phyloP scores from a whole-genome alignment of 2,797 vertebrate genomes.

The Rhabdomys pumilio region DNA sequence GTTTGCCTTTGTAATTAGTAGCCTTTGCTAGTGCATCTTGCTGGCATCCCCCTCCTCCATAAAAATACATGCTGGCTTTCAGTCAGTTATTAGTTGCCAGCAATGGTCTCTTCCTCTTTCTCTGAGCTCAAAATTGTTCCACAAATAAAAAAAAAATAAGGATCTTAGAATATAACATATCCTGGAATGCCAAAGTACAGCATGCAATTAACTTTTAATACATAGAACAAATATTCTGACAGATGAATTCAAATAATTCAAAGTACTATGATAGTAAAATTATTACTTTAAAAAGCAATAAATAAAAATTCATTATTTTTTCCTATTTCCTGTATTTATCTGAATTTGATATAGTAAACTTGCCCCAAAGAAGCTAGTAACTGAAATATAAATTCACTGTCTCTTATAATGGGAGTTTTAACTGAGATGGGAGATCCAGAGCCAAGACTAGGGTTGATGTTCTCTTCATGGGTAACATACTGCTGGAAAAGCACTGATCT shows the following conservation, averaged over 20 bases:
- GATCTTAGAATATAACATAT: conserved; percentile 55
- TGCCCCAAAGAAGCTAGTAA: conserved; percentile 44
- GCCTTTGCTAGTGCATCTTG: conserved; percentile 36
- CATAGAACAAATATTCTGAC: conserved; percentile 59
- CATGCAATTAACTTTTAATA: conserved; percentile 66
- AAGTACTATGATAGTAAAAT: conserved; percentile 53
- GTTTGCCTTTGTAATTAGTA: background rate
- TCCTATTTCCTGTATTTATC: background rate
- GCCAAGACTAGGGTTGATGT: background rate
- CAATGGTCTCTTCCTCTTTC: conserved; percentile 51
- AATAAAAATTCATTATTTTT: conserved; percentile 46
- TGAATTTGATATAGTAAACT: conserved; percentile 61
- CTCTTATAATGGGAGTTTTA: conserved; percentile 42
- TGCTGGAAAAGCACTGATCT: conserved; percentile 30
- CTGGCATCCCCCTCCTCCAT: background rate
- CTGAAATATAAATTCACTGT: conserved; percentile 13
- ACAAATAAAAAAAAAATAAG: conserved; percentile 36
- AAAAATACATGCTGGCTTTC: conserved; percentile 15
- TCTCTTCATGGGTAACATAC: background rate
- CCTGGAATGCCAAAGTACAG: conserved; percentile 59
- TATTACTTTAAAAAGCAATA: conserved; percentile 46
- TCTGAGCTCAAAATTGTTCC: conserved; percentile 55
- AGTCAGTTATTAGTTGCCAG: conserved; percentile 61
- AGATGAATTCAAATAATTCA: conserved; percentile 53
- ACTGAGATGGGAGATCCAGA: background rate